A percentile compares a stretch with the other conserved stretches of the same genome.
These are phyloP conservation scores for Caenorhabditis sp. DNA, from an alignment of 2,888 invertebrate genomes.

Conservation along the genomic window DNA sequence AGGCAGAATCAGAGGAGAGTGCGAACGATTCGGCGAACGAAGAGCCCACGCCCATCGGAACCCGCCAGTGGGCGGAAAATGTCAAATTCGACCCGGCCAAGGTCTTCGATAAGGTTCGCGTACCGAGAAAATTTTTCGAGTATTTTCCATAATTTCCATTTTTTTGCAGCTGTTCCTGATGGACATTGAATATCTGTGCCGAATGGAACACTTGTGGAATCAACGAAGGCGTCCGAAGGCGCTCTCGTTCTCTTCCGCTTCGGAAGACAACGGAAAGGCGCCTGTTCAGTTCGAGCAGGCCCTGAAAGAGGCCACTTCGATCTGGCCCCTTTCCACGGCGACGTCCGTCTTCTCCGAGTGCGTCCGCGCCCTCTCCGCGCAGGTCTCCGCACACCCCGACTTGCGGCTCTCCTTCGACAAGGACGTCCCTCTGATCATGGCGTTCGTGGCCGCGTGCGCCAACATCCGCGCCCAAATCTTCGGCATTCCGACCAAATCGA, in stretches of 20 bases:
- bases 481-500: constrained; percentile 88
- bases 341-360: constrained; percentile 81
- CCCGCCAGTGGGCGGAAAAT: constrained; percentile 90
- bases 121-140: too few species aligned
- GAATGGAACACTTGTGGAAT: constrained; percentile 96
- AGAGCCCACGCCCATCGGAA: constrained; percentile 82
- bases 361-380: constrained; percentile 66
- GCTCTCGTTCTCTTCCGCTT: constrained; percentile 25
- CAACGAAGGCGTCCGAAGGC: constrained; percentile 85
- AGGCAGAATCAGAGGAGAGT: constrained; percentile 2
- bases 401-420: constrained; percentile 84
- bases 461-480: constrained; percentile 94
- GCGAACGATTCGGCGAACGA: constrained; percentile 6
- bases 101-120: constrained; percentile 93
- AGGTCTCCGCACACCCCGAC: constrained; percentile 78
- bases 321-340: constrained; percentile 70
- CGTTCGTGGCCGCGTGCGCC: constrained; percentile 93
- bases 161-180: constrained; percentile 92
- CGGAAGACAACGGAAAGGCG: not conserved
- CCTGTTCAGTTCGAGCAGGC: not conserved
- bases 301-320: constrained; percentile 14
- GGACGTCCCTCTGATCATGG: constrained; percentile 84
- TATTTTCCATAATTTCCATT: too few species aligned
- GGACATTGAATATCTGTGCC: constrained; percentile 93
- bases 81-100: constrained; percentile 88